These are phyloP conservation scores for Belonocnema kinseyi DNA, from an alignment of 1,140 invertebrate genomes.

Conservation along the genomic window DNA sequence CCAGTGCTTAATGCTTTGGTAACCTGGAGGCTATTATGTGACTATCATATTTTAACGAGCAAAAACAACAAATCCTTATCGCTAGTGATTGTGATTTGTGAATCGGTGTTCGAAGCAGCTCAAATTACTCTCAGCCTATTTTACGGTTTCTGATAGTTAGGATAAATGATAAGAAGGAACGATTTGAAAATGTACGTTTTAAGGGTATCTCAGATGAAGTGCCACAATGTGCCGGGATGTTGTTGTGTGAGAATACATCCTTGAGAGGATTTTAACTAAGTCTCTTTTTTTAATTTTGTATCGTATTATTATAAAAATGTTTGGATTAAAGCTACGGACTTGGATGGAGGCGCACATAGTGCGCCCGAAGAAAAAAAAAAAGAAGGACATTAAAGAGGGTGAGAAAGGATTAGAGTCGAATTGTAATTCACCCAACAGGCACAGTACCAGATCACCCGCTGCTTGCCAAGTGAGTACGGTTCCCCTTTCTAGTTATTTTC, in stretches of 20 bases:
- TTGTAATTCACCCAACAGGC: conserved; percentile 33
- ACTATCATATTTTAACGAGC: neutral
- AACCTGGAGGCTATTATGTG: neutral
- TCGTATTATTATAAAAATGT: neutral
- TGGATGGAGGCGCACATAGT: conserved; percentile 26
- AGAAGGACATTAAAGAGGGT: conserved; percentile 45
- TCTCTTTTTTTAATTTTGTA: no score
- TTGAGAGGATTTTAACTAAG: no score
- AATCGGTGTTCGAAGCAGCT: neutral
- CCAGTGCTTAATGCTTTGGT: neutral
- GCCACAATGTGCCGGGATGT: neutral
- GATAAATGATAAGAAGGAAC: neutral
- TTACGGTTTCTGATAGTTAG: neutral
- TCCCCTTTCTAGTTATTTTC: neutral
- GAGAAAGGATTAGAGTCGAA: conserved; percentile 53
- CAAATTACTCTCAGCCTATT: neutral
- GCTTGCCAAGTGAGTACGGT: conserved; percentile 1
- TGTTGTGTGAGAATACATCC: no score
- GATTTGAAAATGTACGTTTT: neutral
- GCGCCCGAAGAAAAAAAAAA: conserved; percentile 14
- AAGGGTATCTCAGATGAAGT: neutral
- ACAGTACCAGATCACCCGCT: neutral
- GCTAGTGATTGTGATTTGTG: neutral
- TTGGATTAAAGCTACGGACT: conserved; percentile 2
- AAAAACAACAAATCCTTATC: neutral